Evolutionary conservation across 2,797 vertebrate genomes (phyloP).

Genomic region (Sitta carolinensis): DNA sequence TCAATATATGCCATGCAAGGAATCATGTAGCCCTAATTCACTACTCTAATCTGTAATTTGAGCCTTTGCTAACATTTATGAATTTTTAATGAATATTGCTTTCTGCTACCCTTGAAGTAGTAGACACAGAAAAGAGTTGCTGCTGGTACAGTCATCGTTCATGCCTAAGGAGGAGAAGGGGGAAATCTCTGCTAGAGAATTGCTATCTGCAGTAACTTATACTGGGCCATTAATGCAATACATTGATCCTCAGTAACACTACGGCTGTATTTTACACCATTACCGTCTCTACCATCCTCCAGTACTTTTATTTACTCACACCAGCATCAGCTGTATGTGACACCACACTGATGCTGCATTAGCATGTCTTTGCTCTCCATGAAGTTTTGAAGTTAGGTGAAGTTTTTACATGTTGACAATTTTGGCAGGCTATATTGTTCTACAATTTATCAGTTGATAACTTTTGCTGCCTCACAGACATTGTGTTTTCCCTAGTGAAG

Average conservation of each 20-base stretch:
- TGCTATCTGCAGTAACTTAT: neutral
- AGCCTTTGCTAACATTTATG: slow-evolving; percentile 36
- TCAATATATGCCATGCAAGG: neutral
- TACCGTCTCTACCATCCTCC: neutral
- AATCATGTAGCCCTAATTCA: slow-evolving; percentile 20
- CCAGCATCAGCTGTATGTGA: neutral
- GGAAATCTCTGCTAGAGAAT: neutral
- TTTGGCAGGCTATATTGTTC: slow-evolving; percentile 63
- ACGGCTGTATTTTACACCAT: neutral
- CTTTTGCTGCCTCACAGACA: slow-evolving; percentile 60
- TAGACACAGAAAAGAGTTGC: neutral
- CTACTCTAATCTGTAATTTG: slow-evolving; percentile 27
- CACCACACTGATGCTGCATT: neutral
- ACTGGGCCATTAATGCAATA: neutral
- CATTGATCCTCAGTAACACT: neutral
- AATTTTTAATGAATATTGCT: slow-evolving; percentile 50
- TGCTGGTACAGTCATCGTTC: neutral
- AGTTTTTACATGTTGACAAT: slow-evolving; percentile 15
- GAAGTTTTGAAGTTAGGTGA: slow-evolving; percentile 31
- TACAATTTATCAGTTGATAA: slow-evolving; percentile 66
- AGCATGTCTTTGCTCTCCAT: neutral
- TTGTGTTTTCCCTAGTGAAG: slow-evolving; percentile 72
- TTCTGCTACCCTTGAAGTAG: neutral
- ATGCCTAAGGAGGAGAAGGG: neutral
- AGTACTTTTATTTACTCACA: slow-evolving; percentile 2